A percentile compares a stretch with the other conserved stretches of the same genome.
Evolutionary conservation across 2,888 invertebrate species (phyloP).

Genomic region (Metopia argyrocephala): DNA sequence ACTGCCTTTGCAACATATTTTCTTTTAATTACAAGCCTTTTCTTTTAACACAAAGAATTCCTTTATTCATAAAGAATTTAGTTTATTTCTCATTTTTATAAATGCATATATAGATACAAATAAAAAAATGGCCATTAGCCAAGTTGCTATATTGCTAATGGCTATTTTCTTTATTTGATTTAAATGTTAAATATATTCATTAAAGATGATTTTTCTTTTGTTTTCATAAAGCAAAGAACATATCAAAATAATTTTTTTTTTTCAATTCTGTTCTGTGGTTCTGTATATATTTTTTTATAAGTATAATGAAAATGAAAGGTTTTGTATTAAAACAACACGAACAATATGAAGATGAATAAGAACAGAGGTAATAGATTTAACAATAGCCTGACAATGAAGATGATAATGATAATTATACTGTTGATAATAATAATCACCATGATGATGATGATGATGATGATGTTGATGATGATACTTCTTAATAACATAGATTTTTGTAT

Average conservation of each 20-base stretch:
- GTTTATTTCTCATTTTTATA: slow-evolving; percentile 47
- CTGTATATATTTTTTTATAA: slow-evolving; percentile 12
- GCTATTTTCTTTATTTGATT: slow-evolving; percentile 54
- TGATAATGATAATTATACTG: background rate
- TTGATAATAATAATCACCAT: background rate
- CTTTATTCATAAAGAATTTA: slow-evolving; percentile 27
- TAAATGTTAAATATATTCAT: background rate
- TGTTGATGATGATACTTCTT: slow-evolving; percentile 31
- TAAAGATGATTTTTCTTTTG: background rate
- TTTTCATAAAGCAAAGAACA: background rate
- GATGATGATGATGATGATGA: background rate
- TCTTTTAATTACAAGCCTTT: no score
- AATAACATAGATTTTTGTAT: slow-evolving; percentile 4
- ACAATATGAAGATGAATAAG: background rate
- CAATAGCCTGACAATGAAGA: background rate
- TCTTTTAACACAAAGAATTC: no score
- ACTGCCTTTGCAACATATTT: no score
- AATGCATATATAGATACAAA: no score
- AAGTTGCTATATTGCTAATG: slow-evolving; percentile 46
- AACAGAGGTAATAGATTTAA: slow-evolving; percentile 34
- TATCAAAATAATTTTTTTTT: slow-evolving; percentile 34
- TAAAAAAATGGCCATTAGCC: no score
- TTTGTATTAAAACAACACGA: slow-evolving; percentile 12
- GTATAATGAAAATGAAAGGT: slow-evolving; percentile 62
- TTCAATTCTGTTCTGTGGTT: slow-evolving; percentile 19